Evolutionary conservation across 2,888 invertebrate genomes (phyloP), one percentile per base, ranked within the genome.

Genomic region (Odontomyia ornata): DNA sequence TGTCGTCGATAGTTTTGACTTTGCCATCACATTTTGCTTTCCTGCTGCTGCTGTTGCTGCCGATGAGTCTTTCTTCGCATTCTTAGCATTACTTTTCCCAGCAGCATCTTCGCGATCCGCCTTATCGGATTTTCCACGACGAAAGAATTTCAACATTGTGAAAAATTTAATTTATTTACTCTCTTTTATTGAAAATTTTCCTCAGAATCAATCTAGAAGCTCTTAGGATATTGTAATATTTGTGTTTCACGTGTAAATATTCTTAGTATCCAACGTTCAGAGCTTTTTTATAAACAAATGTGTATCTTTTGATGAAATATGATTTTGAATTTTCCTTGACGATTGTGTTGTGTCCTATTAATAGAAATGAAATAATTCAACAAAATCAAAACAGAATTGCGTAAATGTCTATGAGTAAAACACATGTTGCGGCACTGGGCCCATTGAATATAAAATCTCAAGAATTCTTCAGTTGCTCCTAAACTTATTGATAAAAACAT

Each of bases 121-220:
- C 21, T 62, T 56, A 47, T 64, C 56, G 79, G 76, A 64, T 71
- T 79, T 77, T 67, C 83, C 81, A 80, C 84, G 83, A 78, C 84
- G 82, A 81, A 84, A 81, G 82, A 84, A 81, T 82, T 82, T 84
- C 71, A 84, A 84, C 84, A 84, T 84, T 77, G 80, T 82, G 28
- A 69, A 5, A 56, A 4, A 76, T 76, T 76, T 28, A 77, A 69
- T 79, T 27, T 18, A 27, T 56, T 56, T 72, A n/a, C 21, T 28
- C 21, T 27, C 9, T 21, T 28, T 3, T 56, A n/a, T 15, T n/a
- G 52, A 72, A 15, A 36, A 52, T 25, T 0, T 67, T 18, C 43
- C 7, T 43, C 43, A 9, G 43, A 7, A 43, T 13, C 43, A 43
- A 43, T n/a, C n/a, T n/a, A n/a, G n/a, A n/a, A n/a, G n/a, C n/a